phyloP scores from a whole-genome alignment of 2,888 invertebrate species.

The Anticlea derivata region DNA sequence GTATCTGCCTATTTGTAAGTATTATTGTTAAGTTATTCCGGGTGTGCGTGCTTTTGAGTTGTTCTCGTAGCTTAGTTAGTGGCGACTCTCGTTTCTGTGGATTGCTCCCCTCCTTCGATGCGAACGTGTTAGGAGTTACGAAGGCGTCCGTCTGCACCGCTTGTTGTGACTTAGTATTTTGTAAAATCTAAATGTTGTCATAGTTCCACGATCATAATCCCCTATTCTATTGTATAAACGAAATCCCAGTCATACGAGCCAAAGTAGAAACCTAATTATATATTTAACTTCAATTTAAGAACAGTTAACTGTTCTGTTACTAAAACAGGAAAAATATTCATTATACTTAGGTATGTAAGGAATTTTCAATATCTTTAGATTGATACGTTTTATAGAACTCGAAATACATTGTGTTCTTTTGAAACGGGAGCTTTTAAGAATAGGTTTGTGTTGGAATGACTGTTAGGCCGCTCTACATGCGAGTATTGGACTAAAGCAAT shows the following conservation, averaged over 20 bases:
- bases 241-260: constrained; percentile 57
- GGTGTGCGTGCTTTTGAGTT: constrained; percentile 69
- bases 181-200: constrained; percentile 28
- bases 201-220: constrained; percentile 20
- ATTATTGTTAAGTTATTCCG: constrained; percentile 79
- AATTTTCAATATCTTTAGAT: constrained; percentile 27
- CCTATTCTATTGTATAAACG: constrained; percentile 21
- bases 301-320: constrained; percentile 27
- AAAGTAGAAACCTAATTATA: constrained; percentile 52
- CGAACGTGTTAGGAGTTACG: constrained; percentile 46
- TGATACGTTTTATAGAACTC: constrained; percentile 27
- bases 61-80: constrained; percentile 48
- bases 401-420: constrained; percentile 33
- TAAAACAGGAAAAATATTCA: constrained; percentile 24
- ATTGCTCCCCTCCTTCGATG: constrained; percentile 38
- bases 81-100: constrained; percentile 43
- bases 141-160: constrained; percentile 58
- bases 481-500: constrained; percentile 46
- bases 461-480: constrained; percentile 23
- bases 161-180: constrained; percentile 24
- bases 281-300: constrained; percentile 33
- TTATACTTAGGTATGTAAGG: constrained; percentile 21
- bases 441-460: constrained; percentile 26
- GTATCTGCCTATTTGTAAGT: constrained; percentile 71
- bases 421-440: constrained; percentile 37